Conservation (phyloP, 2,888 invertebrate genomes). For the Tetragonisca angustula region DNA sequence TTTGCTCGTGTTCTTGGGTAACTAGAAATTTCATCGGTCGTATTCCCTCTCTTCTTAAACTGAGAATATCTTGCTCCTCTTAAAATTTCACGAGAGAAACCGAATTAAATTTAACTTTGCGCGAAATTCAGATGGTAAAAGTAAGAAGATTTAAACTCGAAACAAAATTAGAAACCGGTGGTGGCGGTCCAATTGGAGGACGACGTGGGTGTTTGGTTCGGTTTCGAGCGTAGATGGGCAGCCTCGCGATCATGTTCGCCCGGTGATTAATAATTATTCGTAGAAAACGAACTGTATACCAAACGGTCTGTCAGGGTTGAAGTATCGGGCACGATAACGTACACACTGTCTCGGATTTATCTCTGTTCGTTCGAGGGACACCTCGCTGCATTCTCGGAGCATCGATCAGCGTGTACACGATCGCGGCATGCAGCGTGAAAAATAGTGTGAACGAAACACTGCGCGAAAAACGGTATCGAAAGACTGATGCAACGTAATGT, state of each 20-base stretch:
- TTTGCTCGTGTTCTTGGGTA: too few relatives aligned
- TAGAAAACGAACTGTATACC: slow-evolving; percentile 22
- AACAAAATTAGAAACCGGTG: not conserved
- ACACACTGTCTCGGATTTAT: slow-evolving; percentile 26
- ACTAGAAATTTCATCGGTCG: too few relatives aligned
- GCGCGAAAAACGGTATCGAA: slow-evolving; percentile 32
- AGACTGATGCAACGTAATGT: slow-evolving; percentile 45
- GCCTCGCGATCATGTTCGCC: slow-evolving; percentile 48
- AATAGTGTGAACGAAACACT: slow-evolving; percentile 33
- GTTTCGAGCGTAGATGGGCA: slow-evolving; percentile 65
- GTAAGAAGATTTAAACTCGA: not conserved
- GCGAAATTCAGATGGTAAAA: too few relatives aligned
- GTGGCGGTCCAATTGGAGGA: not conserved
- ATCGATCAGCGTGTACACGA: slow-evolving; percentile 44
- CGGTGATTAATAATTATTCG: slow-evolving; percentile 56
- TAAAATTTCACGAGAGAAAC: too few relatives aligned
- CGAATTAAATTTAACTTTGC: too few relatives aligned
- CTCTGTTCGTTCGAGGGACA: slow-evolving; percentile 20
- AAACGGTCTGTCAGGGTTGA: slow-evolving; percentile 7
- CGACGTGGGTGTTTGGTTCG: slow-evolving; percentile 37
- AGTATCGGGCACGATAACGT: not conserved
- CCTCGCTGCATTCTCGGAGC: slow-evolving; percentile 11
- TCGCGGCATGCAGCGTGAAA: slow-evolving; percentile 47
- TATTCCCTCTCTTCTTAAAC: too few relatives aligned
- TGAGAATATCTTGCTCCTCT: too few relatives aligned